phyloP scores from a whole-genome alignment of 2,888 invertebrate genomes.

The Drosophila fulvimacula region DNA sequence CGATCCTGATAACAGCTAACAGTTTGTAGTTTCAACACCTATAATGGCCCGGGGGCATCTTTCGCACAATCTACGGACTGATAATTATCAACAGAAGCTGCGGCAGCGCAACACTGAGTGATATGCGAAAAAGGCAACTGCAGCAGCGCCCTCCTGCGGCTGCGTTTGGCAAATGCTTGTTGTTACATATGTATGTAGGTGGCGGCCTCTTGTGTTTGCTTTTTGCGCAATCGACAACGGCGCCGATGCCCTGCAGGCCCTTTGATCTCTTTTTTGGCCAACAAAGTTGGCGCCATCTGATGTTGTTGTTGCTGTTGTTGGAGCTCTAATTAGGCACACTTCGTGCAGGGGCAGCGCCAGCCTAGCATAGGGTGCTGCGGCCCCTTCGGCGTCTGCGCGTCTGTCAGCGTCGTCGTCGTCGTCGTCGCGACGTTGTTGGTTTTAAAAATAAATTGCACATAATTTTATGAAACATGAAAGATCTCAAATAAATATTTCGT shows the following conservation, averaged over 20 bases:
- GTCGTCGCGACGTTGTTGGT: slow-evolving; percentile 41
- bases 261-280: slow-evolving; percentile 66
- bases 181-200: slow-evolving; percentile 18
- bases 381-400: slow-evolving; percentile 26
- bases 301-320: slow-evolving; percentile 33
- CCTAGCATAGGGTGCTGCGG: slow-evolving; percentile 11
- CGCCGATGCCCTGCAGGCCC: slow-evolving; percentile 38
- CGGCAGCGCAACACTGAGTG: slow-evolving; percentile 56
- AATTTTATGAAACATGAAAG: slow-evolving; percentile 80
- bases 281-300: slow-evolving; percentile 68
- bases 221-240: slow-evolving; percentile 54
- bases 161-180: slow-evolving; percentile 20
- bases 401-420: slow-evolving; percentile 58
- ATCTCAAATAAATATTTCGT: slow-evolving; percentile 81
- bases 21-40: slow-evolving; percentile 64
- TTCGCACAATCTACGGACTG: slow-evolving; percentile 48
- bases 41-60: slow-evolving; percentile 55
- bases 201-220: slow-evolving; percentile 50
- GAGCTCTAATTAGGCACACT: slow-evolving; percentile 76
- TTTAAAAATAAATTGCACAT: slow-evolving; percentile 79
- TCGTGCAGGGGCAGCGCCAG: slow-evolving; percentile 29
- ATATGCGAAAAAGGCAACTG: slow-evolving; percentile 55
- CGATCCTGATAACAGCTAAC: slow-evolving; percentile 60
- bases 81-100: slow-evolving; percentile 60
- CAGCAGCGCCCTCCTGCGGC: slow-evolving; percentile 10